These are phyloP conservation scores for Nyctereutes procyonoides DNA, from an alignment of 2,113 vertebrate genomes.

Conservation along the genomic window DNA sequence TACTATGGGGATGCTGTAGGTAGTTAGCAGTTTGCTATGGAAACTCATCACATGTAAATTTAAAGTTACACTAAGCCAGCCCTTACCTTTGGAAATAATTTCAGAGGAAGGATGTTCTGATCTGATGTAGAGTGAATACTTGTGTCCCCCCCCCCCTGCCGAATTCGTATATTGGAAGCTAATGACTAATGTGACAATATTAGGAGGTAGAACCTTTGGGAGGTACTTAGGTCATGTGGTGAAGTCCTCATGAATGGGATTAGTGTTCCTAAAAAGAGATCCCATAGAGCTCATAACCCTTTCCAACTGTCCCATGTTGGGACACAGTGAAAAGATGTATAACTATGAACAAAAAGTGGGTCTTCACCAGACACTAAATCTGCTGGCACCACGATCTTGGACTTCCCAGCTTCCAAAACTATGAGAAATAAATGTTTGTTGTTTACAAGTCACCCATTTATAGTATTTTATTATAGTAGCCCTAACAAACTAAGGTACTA, in stretches of 20 bases:
- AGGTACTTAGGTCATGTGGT: not conserved
- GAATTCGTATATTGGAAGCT: not conserved
- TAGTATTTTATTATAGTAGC: not conserved
- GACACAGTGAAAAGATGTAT: not conserved
- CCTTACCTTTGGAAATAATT: not conserved
- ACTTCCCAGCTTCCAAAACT: not conserved
- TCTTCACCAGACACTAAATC: not conserved
- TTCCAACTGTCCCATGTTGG: not conserved
- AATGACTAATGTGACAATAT: not conserved
- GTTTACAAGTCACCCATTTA: not conserved
- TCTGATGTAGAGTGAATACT: not conserved
- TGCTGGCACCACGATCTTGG: not conserved
- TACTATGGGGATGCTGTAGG: not conserved
- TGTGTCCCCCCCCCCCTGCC: not conserved
- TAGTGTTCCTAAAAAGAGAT: not conserved
- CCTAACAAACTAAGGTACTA: not conserved
- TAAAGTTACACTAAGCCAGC: constrained; percentile 3
- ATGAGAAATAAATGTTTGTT: not conserved
- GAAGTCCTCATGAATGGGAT: not conserved
- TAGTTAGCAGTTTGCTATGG: constrained; percentile 4
- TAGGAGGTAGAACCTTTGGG: not conserved
- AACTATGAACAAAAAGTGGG: not conserved
- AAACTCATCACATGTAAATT: constrained; percentile 34
- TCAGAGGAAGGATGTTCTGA: not conserved
- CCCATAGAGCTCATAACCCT: not conserved